Evolutionary conservation across 2,113 vertebrate genomes (phyloP), one percentile per base, ranked within the genome.

Genomic region (Alligator mississippiensis): DNA sequence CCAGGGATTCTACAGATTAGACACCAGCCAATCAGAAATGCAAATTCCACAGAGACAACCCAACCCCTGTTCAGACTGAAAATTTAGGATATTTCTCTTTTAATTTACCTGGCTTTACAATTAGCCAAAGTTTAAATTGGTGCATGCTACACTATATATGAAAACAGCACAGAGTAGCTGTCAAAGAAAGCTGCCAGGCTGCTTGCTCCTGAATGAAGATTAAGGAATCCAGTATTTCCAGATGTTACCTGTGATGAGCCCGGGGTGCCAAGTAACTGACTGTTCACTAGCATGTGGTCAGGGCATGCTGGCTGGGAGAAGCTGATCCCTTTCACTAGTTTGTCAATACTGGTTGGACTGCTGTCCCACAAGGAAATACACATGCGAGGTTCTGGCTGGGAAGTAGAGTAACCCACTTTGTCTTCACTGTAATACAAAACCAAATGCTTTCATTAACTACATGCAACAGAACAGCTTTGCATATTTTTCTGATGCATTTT

Each of bases 261-360:
- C 0, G 99, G 99, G 0, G 99, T 99, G 72, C 98, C 98, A 9
- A 99, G 95, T 47, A 99, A 97, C 59, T 99, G 99, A 94, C 98
- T 99, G 54, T 98, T 98, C 72, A 99, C 95, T 85, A 99, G 95
- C 99, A 99, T 99, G 96, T 99, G 99, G 80, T 99, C 99, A 4
- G 98, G 98, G 93, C 98, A 98, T 68, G 98, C 96, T 0, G 99
- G 99, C 95, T 99, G 99, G 1, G 99, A 99, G 96, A 99, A 99
- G 97, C 99, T 99, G 97, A 99, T 98, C 19, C 98, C 99, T 93
- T 98, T 98, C 60, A 98, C 98, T 5, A 98, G 96, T 4, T 97
- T 96, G 88, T 98, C 98, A 92, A 98, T 97, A 30, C 96, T 93
- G 5, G 98, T 95, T 3, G 98, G 84, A 60, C 96, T 97, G 61